Percentiles rank a stretch among this genome's conserved stretches.
These are phyloP conservation scores for Danio rerio DNA, from an alignment of 2,113 vertebrate species.

Conservation along the genomic window DNA sequence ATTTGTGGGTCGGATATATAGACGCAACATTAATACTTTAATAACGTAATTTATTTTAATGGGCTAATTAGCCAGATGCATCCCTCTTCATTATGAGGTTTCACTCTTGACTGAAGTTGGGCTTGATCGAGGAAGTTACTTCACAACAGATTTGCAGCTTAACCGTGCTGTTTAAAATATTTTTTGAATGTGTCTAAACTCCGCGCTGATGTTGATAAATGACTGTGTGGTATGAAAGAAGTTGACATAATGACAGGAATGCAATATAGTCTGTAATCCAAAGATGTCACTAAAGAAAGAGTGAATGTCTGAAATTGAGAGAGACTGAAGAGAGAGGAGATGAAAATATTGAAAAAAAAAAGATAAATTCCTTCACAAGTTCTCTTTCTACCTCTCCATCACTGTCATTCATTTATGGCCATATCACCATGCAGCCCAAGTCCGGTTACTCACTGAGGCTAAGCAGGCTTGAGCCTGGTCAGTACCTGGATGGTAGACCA, in stretches of 20 bases:
- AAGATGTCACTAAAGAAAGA: background rate
- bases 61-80: constrained; percentile 4
- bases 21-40: constrained; percentile 25
- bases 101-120: background rate
- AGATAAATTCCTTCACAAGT: constrained; percentile 8
- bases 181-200: constrained; percentile 6
- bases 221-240: background rate
- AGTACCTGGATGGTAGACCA: no score
- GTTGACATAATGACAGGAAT: constrained; percentile 3
- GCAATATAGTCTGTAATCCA: constrained; percentile 1
- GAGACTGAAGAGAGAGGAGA: background rate
- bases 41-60: constrained; percentile 17
- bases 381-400: constrained; percentile 12
- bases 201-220: constrained; percentile 12
- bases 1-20: background rate
- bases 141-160: background rate
- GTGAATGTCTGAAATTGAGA: background rate
- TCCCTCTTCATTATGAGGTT: background rate
- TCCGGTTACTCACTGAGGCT: no score
- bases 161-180: background rate
- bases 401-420: background rate
- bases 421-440: no score
- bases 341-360: background rate
- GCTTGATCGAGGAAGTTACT: constrained; percentile 3
- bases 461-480: no score